Evolutionary conservation across 2,113 vertebrate genomes (phyloP), one percentile per base, ranked within the genome.

Genomic region (Abramis brama): DNA sequence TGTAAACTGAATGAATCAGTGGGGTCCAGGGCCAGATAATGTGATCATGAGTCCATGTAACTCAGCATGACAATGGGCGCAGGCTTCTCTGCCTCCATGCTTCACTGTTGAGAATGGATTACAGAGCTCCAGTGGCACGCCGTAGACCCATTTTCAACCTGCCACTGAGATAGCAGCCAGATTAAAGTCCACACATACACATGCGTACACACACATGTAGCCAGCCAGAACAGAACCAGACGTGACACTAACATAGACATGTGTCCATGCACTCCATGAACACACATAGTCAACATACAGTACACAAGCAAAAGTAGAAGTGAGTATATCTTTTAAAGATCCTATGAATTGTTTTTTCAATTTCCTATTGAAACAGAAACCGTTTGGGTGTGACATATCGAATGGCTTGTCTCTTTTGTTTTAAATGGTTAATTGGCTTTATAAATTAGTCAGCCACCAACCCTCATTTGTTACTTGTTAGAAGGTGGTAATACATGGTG

Each of bases 1-100:
- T 97, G 95, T 97, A 97, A 99, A 98, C 96, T 96, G 95, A 97
- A 98, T 97, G 96, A 98, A 97, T 97, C 96, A 97, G 97, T 97
- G 96, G 96, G 96, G 96, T 97, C 96, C 96, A 95, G 96, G 94
- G 94, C 94, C 95, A 95, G 96, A 96, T 99, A 98, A 99, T 98
- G 95, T 97, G 97, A 99, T 99, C 97, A 97, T 90, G 96, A 96
- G 96, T 94, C 96, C 96, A 95, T 98, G 95, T 98, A 99, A 99
- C 97, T 92, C 97, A 97, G 96, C 97, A 96, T 98, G 97, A 98
- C 97, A 96, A 87, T 95, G 94, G 95, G 94, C 94, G 94, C 93
- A 89, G 90, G 94, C 92, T 88, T 89, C 94, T 96, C 96, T 93
- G 95, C 95, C 95, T 94, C 95, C 92, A 90, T 93, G 95, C 95